Conservation (phyloP, 2,797 vertebrate species). For the Halcyon chelicuti region DNA sequence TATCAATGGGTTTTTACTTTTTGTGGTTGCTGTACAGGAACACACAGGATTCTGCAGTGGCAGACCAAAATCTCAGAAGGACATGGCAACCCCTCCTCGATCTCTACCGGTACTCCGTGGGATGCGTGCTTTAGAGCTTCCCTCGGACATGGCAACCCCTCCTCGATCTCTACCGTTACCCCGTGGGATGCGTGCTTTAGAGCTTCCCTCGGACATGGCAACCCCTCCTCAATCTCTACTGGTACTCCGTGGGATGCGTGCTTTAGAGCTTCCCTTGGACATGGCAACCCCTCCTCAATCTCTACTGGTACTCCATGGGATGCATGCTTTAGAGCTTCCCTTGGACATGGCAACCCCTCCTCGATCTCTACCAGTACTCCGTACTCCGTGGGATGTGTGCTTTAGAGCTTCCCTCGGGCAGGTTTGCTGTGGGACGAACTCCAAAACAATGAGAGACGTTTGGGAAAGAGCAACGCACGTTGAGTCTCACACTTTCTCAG, state of each 20-base stretch:
- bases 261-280: background rate
- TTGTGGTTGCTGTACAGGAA: background rate
- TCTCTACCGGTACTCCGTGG: background rate
- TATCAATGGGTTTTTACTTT: background rate
- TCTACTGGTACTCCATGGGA: background rate
- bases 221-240: background rate
- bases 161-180: background rate
- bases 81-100: background rate
- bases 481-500: background rate
- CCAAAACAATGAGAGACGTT: rapidly evolving
- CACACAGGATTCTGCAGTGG: background rate
- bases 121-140: background rate
- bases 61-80: background rate
- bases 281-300: background rate
- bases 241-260: background rate
- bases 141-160: background rate
- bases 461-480: background rate
- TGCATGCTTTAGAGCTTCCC: background rate
- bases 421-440: background rate
- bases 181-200: background rate
- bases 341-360: background rate
- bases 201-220: background rate
- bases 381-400: background rate
- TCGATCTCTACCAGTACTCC: background rate
- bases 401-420: background rate